Evolutionary conservation across 2,113 vertebrate genomes (phyloP).

Genomic region (Carollia perspicillata): DNA sequence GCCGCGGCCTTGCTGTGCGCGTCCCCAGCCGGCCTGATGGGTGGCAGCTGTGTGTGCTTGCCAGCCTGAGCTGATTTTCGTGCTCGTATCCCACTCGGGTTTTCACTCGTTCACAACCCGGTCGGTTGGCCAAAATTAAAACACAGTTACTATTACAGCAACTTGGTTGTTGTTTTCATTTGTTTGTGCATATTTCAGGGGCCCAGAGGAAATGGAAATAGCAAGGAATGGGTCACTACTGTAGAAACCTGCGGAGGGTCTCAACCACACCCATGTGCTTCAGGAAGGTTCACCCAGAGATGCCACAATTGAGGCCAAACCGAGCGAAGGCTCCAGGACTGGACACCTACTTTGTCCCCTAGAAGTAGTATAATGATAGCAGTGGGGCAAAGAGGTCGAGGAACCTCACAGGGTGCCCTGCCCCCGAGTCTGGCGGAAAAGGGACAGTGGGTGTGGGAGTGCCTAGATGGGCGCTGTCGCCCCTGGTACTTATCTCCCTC

Average conservation of each 20-base stretch:
- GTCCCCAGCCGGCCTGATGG: not conserved
- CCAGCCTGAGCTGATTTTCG: not conserved
- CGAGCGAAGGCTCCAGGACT: not conserved
- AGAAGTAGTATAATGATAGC: not conserved
- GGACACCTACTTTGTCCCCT: not conserved
- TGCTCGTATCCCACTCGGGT: not conserved
- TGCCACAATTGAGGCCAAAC: not conserved
- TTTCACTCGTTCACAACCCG: not conserved
- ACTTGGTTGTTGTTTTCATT: not conserved
- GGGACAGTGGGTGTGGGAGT: too few relatives aligned
- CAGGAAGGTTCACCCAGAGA: not conserved
- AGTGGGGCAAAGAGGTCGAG: not conserved
- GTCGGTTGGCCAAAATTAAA: not conserved
- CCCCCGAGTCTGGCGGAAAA: not conserved
- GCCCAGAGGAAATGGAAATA: not conserved
- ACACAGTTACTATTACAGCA: not conserved
- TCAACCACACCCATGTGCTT: not conserved
- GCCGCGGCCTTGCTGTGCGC: not conserved
- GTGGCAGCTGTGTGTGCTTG: not conserved
- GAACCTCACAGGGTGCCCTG: accelerated
- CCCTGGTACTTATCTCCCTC: too few relatives aligned
- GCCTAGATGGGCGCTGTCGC: too few relatives aligned
- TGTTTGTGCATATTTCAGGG: not conserved
- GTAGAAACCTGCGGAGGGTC: not conserved
- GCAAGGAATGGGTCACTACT: not conserved